phyloP scores from a whole-genome alignment of 2,888 invertebrate species.

The Watsonalla cultraria region DNA sequence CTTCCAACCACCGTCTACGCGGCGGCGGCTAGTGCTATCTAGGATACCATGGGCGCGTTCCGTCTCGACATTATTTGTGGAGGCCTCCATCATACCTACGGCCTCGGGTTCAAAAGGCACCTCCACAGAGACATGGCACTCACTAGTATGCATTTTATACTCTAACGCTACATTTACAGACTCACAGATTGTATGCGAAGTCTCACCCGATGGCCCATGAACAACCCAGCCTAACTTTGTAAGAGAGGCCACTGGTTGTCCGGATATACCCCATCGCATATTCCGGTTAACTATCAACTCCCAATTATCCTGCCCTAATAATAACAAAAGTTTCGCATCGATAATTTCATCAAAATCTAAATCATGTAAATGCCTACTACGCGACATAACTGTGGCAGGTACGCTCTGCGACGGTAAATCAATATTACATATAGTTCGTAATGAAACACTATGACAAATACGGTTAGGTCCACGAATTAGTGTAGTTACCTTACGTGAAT shows the following conservation, averaged over 20 bases:
- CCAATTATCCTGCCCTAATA: background rate
- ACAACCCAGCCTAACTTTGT: constrained; percentile 2
- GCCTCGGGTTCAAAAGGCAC: constrained; percentile 5
- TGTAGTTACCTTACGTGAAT: background rate
- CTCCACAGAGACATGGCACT: constrained; percentile 5
- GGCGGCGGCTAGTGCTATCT: background rate
- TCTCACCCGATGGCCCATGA: background rate
- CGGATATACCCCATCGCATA: background rate
- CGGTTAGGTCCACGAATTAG: no score
- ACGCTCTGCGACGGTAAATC: background rate
- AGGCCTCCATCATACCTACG: background rate
- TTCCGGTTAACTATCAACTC: background rate
- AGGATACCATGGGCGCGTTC: background rate
- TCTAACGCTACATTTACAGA: background rate
- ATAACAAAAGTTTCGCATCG: background rate
- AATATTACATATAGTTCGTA: no score
- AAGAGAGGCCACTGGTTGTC: background rate
- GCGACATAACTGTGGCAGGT: background rate
- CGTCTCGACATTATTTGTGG: background rate
- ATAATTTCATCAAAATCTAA: background rate
- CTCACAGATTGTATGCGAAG: no score
- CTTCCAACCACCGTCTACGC: background rate
- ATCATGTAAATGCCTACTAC: background rate
- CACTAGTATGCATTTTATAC: background rate
- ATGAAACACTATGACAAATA: no score